Percentiles rank a stretch among this genome's conserved stretches.
Conservation (phyloP, 2,888 invertebrate species). For the Pandemis cinnamomeana region DNA sequence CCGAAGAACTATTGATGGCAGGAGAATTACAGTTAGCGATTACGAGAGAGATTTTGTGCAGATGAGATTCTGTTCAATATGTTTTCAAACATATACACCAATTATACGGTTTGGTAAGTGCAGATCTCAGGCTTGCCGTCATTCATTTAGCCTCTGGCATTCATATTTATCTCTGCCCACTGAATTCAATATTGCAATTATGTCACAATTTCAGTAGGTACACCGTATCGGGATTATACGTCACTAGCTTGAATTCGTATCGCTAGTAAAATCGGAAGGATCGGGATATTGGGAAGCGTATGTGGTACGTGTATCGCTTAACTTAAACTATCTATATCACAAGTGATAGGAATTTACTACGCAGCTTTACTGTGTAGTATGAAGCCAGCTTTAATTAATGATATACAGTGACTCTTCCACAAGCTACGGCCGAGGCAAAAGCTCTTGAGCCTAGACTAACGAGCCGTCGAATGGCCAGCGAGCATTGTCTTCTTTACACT, state of each 20-base stretch:
- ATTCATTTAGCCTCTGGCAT: too few species aligned
- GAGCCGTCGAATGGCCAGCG: constrained; percentile 45
- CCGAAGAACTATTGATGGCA: neutral
- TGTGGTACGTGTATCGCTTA: too few species aligned
- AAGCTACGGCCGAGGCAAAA: constrained; percentile 39
- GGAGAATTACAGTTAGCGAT: neutral
- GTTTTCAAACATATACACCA: neutral
- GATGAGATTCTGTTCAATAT: neutral
- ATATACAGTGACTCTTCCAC: constrained; percentile 2
- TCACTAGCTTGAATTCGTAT: neutral
- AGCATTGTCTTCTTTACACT: constrained; percentile 50
- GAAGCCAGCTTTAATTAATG: neutral
- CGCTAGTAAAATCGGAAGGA: too few species aligned
- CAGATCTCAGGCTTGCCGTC: too few species aligned
- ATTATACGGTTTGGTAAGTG: neutral
- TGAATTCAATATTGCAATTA: too few species aligned
- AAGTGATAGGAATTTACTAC: neutral
- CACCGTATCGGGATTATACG: neutral
- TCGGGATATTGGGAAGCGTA: too few species aligned
- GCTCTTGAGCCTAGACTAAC: constrained; percentile 46
- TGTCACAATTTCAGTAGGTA: neutral
- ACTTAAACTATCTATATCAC: neutral
- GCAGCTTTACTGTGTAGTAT: neutral
- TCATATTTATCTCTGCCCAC: too few species aligned
- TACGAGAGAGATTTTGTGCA: neutral